phyloP scores from a whole-genome alignment of 1,140 invertebrate genomes.

The Leptinotarsa defecta region DNA sequence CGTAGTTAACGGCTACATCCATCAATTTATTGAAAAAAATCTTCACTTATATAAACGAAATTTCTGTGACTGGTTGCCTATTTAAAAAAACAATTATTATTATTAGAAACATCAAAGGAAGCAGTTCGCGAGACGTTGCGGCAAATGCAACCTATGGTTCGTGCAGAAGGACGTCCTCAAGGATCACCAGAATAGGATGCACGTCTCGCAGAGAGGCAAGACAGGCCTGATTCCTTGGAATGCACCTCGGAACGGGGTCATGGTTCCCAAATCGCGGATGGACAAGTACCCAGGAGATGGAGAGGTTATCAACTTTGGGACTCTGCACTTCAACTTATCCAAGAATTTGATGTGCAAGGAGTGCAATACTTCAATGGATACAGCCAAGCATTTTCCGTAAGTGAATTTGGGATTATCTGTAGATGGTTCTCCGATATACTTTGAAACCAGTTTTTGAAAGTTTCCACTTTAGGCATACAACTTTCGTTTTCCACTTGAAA shows the following conservation, averaged over 20 bases:
- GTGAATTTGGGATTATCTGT: slow-evolving; percentile 37
- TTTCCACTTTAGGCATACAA: too few relatives aligned
- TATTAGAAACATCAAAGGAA: slow-evolving; percentile 62
- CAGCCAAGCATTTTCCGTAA: slow-evolving; percentile 72
- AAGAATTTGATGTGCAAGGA: slow-evolving; percentile 67
- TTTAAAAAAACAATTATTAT: not conserved
- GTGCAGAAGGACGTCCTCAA: slow-evolving; percentile 62
- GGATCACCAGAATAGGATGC: slow-evolving; percentile 51
- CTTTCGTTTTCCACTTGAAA: too few relatives aligned
- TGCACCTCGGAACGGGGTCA: slow-evolving; percentile 54
- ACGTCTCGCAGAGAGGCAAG: slow-evolving; percentile 47
- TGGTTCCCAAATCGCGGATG: slow-evolving; percentile 59
- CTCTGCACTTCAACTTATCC: slow-evolving; percentile 53
- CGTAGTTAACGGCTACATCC: too few relatives aligned
- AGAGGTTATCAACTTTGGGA: slow-evolving; percentile 46
- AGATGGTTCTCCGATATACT: too few relatives aligned
- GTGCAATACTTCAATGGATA: slow-evolving; percentile 69
- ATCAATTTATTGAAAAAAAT: too few relatives aligned
- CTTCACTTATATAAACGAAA: too few relatives aligned
- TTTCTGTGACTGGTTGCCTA: too few relatives aligned
- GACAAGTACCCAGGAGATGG: slow-evolving; percentile 52
- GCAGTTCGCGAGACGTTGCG: slow-evolving; percentile 66
- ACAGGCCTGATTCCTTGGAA: slow-evolving; percentile 56
- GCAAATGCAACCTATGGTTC: slow-evolving; percentile 72
- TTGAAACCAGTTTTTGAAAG: too few relatives aligned